Evolutionary conservation across 2,797 vertebrate genomes (phyloP), one percentile per base, ranked within the genome.

Genomic region (Menidia menidia): DNA sequence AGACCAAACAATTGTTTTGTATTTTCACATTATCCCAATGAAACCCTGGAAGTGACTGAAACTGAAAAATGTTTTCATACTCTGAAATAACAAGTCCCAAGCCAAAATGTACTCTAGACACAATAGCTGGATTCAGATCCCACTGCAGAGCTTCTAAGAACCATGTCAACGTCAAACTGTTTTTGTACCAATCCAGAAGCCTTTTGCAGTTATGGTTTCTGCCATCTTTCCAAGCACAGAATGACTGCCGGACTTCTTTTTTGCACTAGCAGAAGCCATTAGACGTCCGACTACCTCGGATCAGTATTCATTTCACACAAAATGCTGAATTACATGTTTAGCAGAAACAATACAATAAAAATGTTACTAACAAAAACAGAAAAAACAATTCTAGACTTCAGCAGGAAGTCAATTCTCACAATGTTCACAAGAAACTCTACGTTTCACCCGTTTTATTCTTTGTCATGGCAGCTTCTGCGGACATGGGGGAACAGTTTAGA

Each of bases 401-500:
- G 43, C 65, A 60, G 66, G 63, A 78, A 83, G 79, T 72, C 73
- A 16, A 61, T 84, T 64, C 70, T 81, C 76, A 41, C 78, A 72
- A 64, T 85, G 77, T 84, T 85, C 70, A 45, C 86, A 75, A 82
- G 78, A 80, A 85, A 86, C 82, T 87, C 85, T 75, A 88, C 86
- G 85, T 88, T 87, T 88, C 85, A 60, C 74, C 85, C 54, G 77
- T 86, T 90, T 88, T 90, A 88, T 90, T 90, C 78, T 87, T 85
- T 74, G 82, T 90, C 89, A 83, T 82, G 85, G 86, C 87, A 89
- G 89, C 86, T 75, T 84, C 81, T 84, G 81, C 82, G 58, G 73
- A 86, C 83, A 83, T 75, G 64, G 84, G 90, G 87, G 84, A 91
- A 85, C 88, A 85, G 87, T 91, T 91, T 90, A 91, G 85, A 88